These are phyloP conservation scores for Loriculus beryllinus DNA, from an alignment of 2,797 vertebrate species.

Conservation along the genomic window DNA sequence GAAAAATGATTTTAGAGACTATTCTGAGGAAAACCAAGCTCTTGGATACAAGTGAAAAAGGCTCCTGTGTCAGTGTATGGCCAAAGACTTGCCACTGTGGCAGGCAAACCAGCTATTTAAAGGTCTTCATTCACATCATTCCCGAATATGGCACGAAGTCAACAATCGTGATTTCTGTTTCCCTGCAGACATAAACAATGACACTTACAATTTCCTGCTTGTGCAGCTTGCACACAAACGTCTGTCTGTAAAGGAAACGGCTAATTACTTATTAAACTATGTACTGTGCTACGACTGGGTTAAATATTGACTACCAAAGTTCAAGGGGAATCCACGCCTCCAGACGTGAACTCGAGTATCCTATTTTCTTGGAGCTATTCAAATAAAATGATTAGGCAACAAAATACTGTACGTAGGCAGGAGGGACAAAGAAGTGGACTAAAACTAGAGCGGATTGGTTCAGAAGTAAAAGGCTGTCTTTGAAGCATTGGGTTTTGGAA, in stretches of 20 bases:
- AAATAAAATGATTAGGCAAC: neutral
- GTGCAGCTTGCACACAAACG: constrained; percentile 1
- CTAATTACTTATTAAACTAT: constrained; percentile 64
- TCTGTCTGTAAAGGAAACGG: constrained; percentile 1
- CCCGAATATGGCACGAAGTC: constrained; percentile 52
- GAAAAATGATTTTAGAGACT: neutral
- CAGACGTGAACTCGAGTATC: neutral
- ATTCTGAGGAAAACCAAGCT: neutral
- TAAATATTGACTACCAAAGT: constrained; percentile 43
- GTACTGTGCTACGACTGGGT: neutral
- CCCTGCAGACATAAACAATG: constrained; percentile 77
- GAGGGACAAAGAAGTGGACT: neutral
- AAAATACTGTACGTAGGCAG: neutral
- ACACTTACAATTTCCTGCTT: constrained; percentile 77
- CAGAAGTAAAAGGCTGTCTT: neutral
- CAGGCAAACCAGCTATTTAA: neutral
- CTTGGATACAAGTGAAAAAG: neutral
- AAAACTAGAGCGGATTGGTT: neutral
- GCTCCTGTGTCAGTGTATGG: neutral
- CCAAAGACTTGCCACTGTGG: neutral
- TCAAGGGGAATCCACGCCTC: neutral
- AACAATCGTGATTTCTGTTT: constrained; percentile 64
- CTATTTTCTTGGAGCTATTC: neutral
- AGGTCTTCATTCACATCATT: neutral
- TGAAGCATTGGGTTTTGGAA: neutral